Conservation (phyloP, 2,888 invertebrate genomes). For the Cerastis rubricosa region DNA sequence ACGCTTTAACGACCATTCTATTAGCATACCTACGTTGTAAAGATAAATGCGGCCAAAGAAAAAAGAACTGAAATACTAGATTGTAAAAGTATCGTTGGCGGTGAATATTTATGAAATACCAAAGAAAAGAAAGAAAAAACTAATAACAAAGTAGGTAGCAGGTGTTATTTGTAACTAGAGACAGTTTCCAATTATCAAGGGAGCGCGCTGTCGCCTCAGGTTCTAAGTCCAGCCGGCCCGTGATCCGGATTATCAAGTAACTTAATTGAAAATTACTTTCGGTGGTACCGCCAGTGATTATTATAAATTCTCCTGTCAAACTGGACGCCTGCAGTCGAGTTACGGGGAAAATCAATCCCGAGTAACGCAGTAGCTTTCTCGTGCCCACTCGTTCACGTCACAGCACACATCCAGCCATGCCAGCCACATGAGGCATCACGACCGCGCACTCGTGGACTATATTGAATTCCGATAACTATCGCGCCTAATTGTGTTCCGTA, state of each 20-base stretch:
- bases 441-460: slow-evolving; percentile 46
- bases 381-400: slow-evolving; percentile 63
- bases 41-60: slow-evolving; percentile 64
- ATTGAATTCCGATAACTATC: slow-evolving; percentile 65
- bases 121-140: slow-evolving; percentile 56
- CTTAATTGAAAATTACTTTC: slow-evolving; percentile 89
- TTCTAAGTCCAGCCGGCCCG: slow-evolving; percentile 74
- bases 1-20: slow-evolving; percentile 75
- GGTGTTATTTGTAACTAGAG: slow-evolving; percentile 81
- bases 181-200: slow-evolving; percentile 86
- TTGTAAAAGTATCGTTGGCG: slow-evolving; percentile 38
- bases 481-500: slow-evolving; percentile 70
- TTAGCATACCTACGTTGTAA: slow-evolving; percentile 70
- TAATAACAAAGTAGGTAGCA: slow-evolving; percentile 70
- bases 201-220: slow-evolving; percentile 80
- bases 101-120: slow-evolving; percentile 63
- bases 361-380: slow-evolving; percentile 81
- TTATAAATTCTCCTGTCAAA: slow-evolving; percentile 85
- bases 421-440: slow-evolving; percentile 15
- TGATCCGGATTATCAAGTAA: slow-evolving; percentile 89
- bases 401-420: slow-evolving; percentile 24
- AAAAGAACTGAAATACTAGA: slow-evolving; percentile 66
- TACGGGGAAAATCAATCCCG: slow-evolving; percentile 76
- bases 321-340: slow-evolving; percentile 72
- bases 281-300: slow-evolving; percentile 81